Evolutionary conservation across 2,113 vertebrate genomes (phyloP), one percentile per base, ranked within the genome.

Genomic region (Nicator chloris): DNA sequence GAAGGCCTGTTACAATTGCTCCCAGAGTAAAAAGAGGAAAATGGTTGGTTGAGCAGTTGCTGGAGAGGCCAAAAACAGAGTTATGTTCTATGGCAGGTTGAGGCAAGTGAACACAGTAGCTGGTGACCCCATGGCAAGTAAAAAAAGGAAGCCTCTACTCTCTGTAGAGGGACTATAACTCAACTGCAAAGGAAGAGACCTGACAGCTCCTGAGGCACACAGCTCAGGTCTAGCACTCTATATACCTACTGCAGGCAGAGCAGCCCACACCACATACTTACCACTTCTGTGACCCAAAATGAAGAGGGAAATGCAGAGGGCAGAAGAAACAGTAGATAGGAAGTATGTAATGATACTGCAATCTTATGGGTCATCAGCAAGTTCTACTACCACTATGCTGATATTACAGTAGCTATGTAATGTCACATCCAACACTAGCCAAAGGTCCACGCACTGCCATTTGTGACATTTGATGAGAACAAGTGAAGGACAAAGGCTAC

Each of bases 341-440:
- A 88, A 65, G 18, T 45, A 44, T 1, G 0, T 9, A 45, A 61
- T 0, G 1, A 63, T 13, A 66, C 19, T 80, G 24, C 30, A 66
- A 26, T 42, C 20, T 69, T 49, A 66, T 8, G 7, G 26, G 21
- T 44, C 13, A 66, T 45, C n/a, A 61, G 69, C 39, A 82, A 47
- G 86, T 56, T 47, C 40, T 59, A 42, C 56, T 37, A 75, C 4
- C 47, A 35, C 30, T 30, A 44, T 13, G 10, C 35, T 44, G 54
- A 30, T 77, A 45, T 6, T n/a, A 49, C 15, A 70, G 21, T 14
- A 75, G 18, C 35, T 35, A 42, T 13, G 11, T 37, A 60, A 60
- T 4, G 20, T 56, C 70, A 86, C 26, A 79, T 14, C 21, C 50
- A 71, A 60, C 30, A 79, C 27, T 6, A 86, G 37, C 9, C 30